Conservation (phyloP, 2,113 vertebrate species). For the western clawed frog (Xenopus tropicalis) region DNA sequence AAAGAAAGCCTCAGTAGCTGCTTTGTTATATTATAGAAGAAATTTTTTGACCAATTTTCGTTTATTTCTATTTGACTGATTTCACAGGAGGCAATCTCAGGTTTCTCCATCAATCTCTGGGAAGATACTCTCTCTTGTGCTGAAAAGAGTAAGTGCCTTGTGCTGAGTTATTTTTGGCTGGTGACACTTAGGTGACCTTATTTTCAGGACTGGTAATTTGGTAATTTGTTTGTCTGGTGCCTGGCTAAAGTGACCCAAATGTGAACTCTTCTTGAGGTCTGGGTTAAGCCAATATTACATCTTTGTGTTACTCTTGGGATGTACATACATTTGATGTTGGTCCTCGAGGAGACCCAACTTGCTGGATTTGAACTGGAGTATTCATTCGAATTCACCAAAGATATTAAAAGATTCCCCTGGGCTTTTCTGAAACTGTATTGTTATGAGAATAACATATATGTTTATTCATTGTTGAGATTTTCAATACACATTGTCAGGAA, state of each 20-base stretch:
- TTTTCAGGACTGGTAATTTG: conserved; percentile 21
- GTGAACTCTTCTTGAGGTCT: conserved; percentile 21
- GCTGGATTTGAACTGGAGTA: neutral
- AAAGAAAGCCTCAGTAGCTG: too few relatives aligned
- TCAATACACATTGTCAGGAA: too few relatives aligned
- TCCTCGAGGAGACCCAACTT: neutral
- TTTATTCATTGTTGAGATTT: too few relatives aligned
- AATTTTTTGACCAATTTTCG: too few relatives aligned
- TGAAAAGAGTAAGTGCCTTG: neutral
- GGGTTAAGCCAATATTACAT: neutral
- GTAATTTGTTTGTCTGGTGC: conserved; percentile 35
- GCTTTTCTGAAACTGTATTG: too few relatives aligned
- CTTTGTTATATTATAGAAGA: too few relatives aligned
- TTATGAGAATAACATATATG: too few relatives aligned
- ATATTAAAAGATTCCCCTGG: too few relatives aligned
- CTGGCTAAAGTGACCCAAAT: conserved; percentile 23
- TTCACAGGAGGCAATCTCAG: neutral
- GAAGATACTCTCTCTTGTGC: neutral
- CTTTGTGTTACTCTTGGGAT: conserved; percentile 33
- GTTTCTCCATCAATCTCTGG: conserved; percentile 37
- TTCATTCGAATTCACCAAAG: too few relatives aligned
- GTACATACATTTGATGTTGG: neutral
- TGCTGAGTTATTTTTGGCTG: conserved; percentile 31
- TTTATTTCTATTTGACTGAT: too few relatives aligned
- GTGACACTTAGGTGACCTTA: conserved; percentile 32